Evolutionary conservation across 2,888 invertebrate genomes (phyloP).

Genomic region (Tachina lurida): DNA sequence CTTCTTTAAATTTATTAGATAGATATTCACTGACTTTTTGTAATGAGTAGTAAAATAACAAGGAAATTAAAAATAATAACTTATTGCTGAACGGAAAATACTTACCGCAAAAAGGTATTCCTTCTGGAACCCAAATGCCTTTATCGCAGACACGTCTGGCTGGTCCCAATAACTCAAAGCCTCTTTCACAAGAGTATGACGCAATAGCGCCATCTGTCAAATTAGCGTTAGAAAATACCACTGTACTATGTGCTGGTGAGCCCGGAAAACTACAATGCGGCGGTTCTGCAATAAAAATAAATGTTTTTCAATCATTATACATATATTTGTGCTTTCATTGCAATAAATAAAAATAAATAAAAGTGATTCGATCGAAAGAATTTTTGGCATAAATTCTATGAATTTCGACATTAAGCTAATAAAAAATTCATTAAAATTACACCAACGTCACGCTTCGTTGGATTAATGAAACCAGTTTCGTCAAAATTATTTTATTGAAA

Average conservation of each 20-base stretch:
- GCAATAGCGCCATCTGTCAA: conserved; percentile 86
- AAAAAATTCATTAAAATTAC: too few relatives aligned
- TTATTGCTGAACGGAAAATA: conserved; percentile 73
- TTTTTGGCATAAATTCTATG: too few relatives aligned
- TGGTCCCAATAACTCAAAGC: conserved; percentile 95
- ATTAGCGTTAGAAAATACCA: conserved; percentile 89
- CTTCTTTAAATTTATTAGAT: too few relatives aligned
- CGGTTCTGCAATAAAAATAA: conserved; percentile 75
- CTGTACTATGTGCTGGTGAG: conserved; percentile 93
- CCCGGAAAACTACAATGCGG: conserved; percentile 92
- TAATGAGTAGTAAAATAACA: too few relatives aligned
- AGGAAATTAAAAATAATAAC: too few relatives aligned
- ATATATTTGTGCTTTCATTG: background rate
- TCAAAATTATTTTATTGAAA: too few relatives aligned
- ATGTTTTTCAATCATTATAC: background rate
- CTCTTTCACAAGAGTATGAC: conserved; percentile 93
- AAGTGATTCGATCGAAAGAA: too few relatives aligned
- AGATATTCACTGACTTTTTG: too few relatives aligned
- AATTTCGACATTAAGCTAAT: too few relatives aligned
- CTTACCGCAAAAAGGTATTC: conserved; percentile 97
- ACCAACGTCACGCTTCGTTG: too few relatives aligned
- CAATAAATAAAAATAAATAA: too few relatives aligned
- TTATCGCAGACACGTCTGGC: conserved; percentile 90
- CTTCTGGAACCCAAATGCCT: conserved; percentile 93
- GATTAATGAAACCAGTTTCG: too few relatives aligned